Conservation (phyloP, 2,797 vertebrate species). For the Neolamprologus multifasciatus region DNA sequence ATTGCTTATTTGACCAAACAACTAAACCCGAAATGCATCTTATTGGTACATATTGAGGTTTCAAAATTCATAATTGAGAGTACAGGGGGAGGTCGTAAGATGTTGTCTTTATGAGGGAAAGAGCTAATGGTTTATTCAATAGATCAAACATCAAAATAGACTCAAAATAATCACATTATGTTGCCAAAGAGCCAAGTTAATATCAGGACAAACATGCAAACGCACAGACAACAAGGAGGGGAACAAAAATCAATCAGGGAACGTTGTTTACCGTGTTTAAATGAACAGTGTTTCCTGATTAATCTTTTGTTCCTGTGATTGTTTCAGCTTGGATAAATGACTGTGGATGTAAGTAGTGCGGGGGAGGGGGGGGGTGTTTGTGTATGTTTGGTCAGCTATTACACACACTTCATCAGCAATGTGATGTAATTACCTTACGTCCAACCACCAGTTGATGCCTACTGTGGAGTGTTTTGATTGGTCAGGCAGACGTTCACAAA, state of each 20-base stretch:
- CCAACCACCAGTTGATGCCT: neutral
- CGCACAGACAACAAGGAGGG: neutral
- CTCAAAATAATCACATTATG: conserved; percentile 2
- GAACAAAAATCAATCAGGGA: conserved; percentile 16
- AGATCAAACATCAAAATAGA: conserved; percentile 1
- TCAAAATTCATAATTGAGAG: neutral
- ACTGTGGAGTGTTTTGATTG: conserved; percentile 2
- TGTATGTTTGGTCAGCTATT: neutral
- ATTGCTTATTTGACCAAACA: neutral
- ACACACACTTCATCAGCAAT: neutral
- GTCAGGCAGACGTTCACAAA: conserved; percentile 10
- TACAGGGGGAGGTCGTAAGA: rapidly evolving
- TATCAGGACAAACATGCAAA: neutral
- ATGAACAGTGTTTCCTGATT: neutral
- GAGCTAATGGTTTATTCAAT: neutral
- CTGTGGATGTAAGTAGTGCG: neutral
- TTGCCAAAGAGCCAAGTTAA: neutral
- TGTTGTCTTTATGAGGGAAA: neutral
- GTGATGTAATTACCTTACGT: conserved; percentile 8
- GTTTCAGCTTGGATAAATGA: neutral
- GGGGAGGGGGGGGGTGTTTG: neutral
- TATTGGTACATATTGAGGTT: neutral
- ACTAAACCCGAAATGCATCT: neutral
- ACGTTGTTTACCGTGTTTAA: neutral
- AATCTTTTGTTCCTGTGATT: conserved; percentile 6